A percentile compares a stretch with the other conserved stretches of the same genome.
phyloP scores from a whole-genome alignment of 2,888 invertebrate species.

The Tipula confusa region DNA sequence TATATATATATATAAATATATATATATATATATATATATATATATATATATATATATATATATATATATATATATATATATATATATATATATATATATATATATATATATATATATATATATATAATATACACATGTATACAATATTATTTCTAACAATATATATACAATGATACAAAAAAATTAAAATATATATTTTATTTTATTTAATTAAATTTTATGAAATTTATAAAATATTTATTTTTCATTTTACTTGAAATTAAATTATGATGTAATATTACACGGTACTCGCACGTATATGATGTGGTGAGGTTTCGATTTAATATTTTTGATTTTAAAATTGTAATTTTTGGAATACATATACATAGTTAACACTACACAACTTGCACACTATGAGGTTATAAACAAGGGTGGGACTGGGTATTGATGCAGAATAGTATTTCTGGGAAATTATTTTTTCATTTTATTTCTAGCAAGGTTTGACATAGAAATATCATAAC shows the following conservation, averaged over 20 bases:
- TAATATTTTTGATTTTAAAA: background rate
- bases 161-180: background rate
- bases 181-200: background rate
- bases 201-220: background rate
- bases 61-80: no score
- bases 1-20: no score
- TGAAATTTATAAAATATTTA: background rate
- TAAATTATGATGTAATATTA: background rate
- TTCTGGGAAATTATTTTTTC: background rate
- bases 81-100: no score
- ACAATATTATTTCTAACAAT: background rate
- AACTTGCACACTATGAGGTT: background rate
- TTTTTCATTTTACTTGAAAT: background rate
- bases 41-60: no score
- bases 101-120: no score
- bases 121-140: background rate
- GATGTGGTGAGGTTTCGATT: background rate
- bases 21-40: no score
- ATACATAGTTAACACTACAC: background rate
- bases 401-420: no score
- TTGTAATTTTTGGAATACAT: background rate
- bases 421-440: no score
- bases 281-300: no score
- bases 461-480: background rate
- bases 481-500: no score